Evolutionary conservation across 2,888 invertebrate species (phyloP).

Genomic region (Sesia apiformis): DNA sequence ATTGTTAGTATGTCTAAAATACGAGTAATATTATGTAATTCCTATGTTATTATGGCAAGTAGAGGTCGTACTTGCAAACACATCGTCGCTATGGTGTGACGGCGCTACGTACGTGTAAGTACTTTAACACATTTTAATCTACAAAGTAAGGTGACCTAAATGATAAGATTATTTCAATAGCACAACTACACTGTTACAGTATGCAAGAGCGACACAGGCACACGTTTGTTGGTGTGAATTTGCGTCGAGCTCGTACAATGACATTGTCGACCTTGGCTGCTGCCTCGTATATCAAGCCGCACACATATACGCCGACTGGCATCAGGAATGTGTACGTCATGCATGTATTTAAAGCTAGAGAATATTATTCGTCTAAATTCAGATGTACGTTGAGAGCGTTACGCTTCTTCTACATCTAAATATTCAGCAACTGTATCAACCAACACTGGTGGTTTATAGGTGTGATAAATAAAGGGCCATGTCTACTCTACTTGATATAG

Average conservation of each 20-base stretch:
- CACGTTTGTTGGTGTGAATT: slow-evolving; percentile 36
- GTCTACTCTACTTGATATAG: slow-evolving; percentile 7
- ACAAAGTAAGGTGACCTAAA: slow-evolving; percentile 72
- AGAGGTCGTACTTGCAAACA: background rate
- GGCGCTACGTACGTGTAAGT: background rate
- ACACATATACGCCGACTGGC: slow-evolving; percentile 20
- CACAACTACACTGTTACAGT: slow-evolving; percentile 21
- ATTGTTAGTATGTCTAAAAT: too few species aligned
- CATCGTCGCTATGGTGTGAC: background rate
- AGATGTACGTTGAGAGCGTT: slow-evolving; percentile 15
- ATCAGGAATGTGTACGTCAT: slow-evolving; percentile 50
- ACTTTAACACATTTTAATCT: slow-evolving; percentile 31
- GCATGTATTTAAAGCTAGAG: slow-evolving; percentile 40
- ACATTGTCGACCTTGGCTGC: slow-evolving; percentile 71
- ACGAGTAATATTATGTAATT: too few species aligned
- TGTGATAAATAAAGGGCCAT: background rate
- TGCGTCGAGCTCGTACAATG: slow-evolving; percentile 65
- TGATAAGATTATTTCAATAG: slow-evolving; percentile 71
- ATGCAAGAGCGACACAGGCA: slow-evolving; percentile 18
- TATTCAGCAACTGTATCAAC: background rate
- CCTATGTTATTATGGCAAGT: too few species aligned
- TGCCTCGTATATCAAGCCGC: slow-evolving; percentile 50
- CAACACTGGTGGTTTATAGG: background rate
- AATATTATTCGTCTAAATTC: slow-evolving; percentile 34
- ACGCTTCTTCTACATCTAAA: slow-evolving; percentile 5